phyloP scores from a whole-genome alignment of 2,797 vertebrate species.

The Bradypodion ventrale region DNA sequence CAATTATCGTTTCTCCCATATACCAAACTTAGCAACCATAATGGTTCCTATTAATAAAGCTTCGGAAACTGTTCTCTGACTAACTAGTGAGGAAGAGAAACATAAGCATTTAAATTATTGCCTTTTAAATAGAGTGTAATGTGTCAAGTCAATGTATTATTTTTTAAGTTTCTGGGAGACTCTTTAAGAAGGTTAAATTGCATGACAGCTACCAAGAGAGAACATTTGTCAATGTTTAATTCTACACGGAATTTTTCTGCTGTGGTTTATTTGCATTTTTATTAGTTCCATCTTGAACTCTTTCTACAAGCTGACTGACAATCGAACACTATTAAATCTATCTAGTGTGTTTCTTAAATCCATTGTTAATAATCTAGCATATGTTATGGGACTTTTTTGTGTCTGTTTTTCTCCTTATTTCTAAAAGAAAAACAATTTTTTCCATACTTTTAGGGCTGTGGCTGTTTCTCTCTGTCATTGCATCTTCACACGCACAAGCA shows the following conservation, averaged over 20 bases:
- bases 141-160: constrained; percentile 69
- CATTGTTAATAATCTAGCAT: constrained; percentile 79
- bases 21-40: constrained; percentile 62
- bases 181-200: constrained; percentile 71
- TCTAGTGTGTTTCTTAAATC: constrained; percentile 73
- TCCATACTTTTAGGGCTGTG: constrained; percentile 81
- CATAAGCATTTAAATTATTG: constrained; percentile 76
- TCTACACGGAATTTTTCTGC: constrained; percentile 61
- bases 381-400: constrained; percentile 70
- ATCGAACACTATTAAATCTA: constrained; percentile 77
- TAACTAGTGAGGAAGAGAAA: constrained; percentile 67
- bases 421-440: constrained; percentile 44
- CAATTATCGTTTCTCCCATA: constrained; percentile 46
- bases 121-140: constrained; percentile 76
- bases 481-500: background rate
- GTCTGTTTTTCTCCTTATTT: constrained; percentile 83
- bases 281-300: constrained; percentile 78
- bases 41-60: constrained; percentile 57
- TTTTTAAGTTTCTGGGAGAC: constrained; percentile 64
- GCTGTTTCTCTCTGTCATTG: constrained; percentile 43
- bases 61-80: constrained; percentile 69
- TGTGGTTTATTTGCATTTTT: constrained; percentile 75
- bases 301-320: constrained; percentile 78
- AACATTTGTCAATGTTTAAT: constrained; percentile 73
- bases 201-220: constrained; percentile 70